A percentile compares a stretch with the other conserved stretches of the same genome.
Evolutionary conservation across 2,113 vertebrate genomes (phyloP).

Genomic region (Uria aalge): DNA sequence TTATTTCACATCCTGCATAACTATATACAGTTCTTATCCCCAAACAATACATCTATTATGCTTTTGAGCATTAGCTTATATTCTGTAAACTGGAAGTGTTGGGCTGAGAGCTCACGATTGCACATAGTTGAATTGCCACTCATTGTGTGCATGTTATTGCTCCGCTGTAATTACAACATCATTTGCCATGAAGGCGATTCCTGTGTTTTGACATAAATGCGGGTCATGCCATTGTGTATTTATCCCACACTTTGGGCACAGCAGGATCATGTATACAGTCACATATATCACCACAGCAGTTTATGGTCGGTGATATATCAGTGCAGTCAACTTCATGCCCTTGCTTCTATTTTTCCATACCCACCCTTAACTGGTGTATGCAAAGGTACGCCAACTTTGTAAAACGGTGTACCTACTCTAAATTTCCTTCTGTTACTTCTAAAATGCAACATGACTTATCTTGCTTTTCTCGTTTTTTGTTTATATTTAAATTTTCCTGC

Average conservation of each 20-base stretch:
- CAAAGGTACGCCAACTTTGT: background rate
- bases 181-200: background rate
- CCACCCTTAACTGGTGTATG: background rate
- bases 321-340: background rate
- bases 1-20: background rate
- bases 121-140: rapidly evolving
- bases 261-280: background rate
- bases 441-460: background rate
- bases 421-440: background rate
- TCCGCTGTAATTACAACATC: background rate
- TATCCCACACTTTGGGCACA: background rate
- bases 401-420: background rate
- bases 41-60: background rate
- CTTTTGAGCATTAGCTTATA: background rate
- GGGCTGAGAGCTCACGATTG: background rate
- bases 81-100: background rate
- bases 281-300: background rate
- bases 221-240: background rate
- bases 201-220: background rate
- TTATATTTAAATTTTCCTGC: background rate
- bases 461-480: background rate
- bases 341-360: background rate
- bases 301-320: background rate
- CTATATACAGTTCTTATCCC: background rate
- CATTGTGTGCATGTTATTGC: background rate